Conservation (phyloP, 2,797 vertebrate genomes). For the Melanotaenia parkinsoni region DNA sequence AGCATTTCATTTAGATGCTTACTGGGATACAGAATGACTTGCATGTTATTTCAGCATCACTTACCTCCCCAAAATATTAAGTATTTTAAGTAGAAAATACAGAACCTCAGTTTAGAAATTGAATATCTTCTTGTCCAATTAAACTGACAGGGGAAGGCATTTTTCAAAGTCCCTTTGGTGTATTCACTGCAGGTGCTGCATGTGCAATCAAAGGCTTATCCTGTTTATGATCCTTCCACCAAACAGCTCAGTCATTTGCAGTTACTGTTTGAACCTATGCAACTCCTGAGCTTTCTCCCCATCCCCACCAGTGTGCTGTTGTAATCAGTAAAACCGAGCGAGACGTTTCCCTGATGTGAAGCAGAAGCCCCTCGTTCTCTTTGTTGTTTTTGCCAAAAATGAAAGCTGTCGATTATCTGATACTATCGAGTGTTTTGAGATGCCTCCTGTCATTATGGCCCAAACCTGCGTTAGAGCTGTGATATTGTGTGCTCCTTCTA, state of each 20-base stretch:
- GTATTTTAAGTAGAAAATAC: slow-evolving; percentile 12
- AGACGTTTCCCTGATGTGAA: slow-evolving; percentile 67
- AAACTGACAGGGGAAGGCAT: slow-evolving; percentile 8
- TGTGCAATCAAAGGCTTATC: slow-evolving; percentile 39
- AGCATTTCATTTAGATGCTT: background rate
- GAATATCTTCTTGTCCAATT: background rate
- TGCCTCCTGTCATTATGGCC: slow-evolving; percentile 75
- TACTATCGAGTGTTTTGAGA: slow-evolving; percentile 72
- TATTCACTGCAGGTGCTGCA: slow-evolving; percentile 47
- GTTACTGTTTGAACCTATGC: slow-evolving; percentile 81
- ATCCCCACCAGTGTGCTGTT: slow-evolving; percentile 67
- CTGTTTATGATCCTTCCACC: slow-evolving; percentile 43
- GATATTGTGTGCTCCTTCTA: slow-evolving; percentile 85
- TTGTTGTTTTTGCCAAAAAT: slow-evolving; percentile 68
- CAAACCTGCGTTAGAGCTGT: slow-evolving; percentile 77
- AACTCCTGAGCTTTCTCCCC: slow-evolving; percentile 74
- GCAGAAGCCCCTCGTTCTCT: slow-evolving; percentile 62
- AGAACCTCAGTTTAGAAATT: background rate
- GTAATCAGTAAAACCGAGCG: slow-evolving; percentile 64
- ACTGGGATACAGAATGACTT: background rate
- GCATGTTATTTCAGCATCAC: background rate
- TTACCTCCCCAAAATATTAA: background rate
- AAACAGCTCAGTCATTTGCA: slow-evolving; percentile 66
- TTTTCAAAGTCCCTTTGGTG: slow-evolving; percentile 24
- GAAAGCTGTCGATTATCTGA: slow-evolving; percentile 69